Evolutionary conservation across 35 echinoderm and acorn worm genomes (phyloP).

Genomic region (Apostichopus californicus): DNA sequence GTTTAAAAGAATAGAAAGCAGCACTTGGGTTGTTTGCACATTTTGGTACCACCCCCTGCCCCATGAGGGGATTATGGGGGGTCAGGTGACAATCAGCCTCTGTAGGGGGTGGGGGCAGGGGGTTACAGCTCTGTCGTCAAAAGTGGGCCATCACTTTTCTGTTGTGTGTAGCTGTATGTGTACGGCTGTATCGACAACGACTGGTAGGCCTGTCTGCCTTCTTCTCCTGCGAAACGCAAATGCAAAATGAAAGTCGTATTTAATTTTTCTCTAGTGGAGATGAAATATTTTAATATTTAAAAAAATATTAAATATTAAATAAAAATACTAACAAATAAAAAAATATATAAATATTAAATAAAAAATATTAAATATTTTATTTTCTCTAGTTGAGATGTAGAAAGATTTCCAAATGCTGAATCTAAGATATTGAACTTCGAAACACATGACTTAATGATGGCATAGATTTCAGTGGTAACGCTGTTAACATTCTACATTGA

Average conservation of each 20-base stretch:
- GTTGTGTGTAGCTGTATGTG: conserved; percentile 43
- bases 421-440: too few relatives aligned
- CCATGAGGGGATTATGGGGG: background rate
- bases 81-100: too few relatives aligned
- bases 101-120: background rate
- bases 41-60: background rate
- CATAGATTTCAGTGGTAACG: too few relatives aligned
- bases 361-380: too few relatives aligned
- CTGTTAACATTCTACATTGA: too few relatives aligned
- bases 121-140: conserved; percentile 84
- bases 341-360: too few relatives aligned
- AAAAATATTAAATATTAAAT: too few relatives aligned
- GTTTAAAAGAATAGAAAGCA: background rate
- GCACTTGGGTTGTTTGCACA: conserved; percentile 11
- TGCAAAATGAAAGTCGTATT: background rate
- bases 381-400: too few relatives aligned
- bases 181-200: conserved; percentile 67
- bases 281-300: background rate
- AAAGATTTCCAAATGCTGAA: too few relatives aligned
- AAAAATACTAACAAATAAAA: too few relatives aligned
- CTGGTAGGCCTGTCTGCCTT: conserved; percentile 80
- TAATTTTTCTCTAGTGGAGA: too few relatives aligned
- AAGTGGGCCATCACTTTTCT: conserved; percentile 54
- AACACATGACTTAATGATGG: too few relatives aligned
- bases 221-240: conserved; percentile 65